Evolutionary conservation across 1,140 invertebrate genomes (phyloP).

Genomic region (Chlorops oryzae): DNA sequence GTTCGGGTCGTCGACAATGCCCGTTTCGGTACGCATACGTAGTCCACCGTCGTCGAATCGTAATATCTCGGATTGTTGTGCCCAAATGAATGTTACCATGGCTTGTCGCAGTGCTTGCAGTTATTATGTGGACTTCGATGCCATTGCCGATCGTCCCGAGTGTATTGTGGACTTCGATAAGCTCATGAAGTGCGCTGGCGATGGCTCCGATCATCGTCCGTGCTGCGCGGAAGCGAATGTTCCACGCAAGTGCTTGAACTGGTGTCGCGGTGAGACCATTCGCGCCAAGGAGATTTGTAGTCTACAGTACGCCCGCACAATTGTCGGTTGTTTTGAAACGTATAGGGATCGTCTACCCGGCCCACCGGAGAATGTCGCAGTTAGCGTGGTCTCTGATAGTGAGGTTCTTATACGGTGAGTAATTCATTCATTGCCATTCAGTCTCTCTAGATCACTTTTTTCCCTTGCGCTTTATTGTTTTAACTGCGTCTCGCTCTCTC

Average conservation of each 20-base stretch:
- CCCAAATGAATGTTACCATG: constrained; percentile 66
- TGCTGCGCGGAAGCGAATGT: constrained; percentile 72
- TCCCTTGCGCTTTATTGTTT: no score
- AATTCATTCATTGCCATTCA: background rate
- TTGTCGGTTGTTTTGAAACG: constrained; percentile 74
- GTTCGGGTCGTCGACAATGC: constrained; percentile 63
- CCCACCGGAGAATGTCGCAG: constrained; percentile 65
- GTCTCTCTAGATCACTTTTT: background rate
- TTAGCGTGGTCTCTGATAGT: constrained; percentile 50
- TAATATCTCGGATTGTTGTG: constrained; percentile 70
- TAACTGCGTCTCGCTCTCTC: no score
- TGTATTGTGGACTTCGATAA: constrained; percentile 78
- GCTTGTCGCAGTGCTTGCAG: constrained; percentile 71
- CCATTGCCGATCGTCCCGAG: constrained; percentile 67
- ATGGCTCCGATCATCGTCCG: constrained; percentile 69
- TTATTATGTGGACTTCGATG: constrained; percentile 73
- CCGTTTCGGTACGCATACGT: constrained; percentile 64
- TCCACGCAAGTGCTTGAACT: constrained; percentile 67
- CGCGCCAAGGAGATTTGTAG: constrained; percentile 61
- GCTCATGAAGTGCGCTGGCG: constrained; percentile 76
- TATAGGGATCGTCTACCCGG: constrained; percentile 68
- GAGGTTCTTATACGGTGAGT: constrained; percentile 42
- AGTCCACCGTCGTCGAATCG: constrained; percentile 53
- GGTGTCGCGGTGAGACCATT: constrained; percentile 59
- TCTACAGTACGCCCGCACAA: constrained; percentile 64